Percentiles rank a stretch among this genome's conserved stretches.
These are phyloP conservation scores for Brachynemurus nebulosus DNA, from an alignment of 2,888 invertebrate species.

Conservation along the genomic window DNA sequence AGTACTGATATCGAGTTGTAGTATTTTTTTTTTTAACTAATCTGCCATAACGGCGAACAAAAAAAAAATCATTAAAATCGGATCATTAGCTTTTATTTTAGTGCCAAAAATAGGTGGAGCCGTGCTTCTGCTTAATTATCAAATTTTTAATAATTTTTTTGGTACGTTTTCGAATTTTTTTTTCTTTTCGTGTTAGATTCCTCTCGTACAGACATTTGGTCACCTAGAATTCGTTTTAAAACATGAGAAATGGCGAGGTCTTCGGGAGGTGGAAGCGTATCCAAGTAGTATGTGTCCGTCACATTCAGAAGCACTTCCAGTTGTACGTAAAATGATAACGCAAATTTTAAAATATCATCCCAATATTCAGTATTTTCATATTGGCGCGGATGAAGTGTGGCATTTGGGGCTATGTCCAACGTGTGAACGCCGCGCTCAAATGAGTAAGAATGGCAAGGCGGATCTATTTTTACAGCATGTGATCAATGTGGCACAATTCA, in stretches of 20 bases:
- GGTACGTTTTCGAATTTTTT: background rate
- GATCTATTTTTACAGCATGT: slow-evolving; percentile 55
- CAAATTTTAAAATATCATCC: slow-evolving; percentile 58
- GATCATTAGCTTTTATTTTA: too few species aligned
- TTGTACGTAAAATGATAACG: slow-evolving; percentile 53
- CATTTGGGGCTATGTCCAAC: slow-evolving; percentile 47
- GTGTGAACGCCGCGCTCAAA: slow-evolving; percentile 36
- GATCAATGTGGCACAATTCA: slow-evolving; percentile 40
- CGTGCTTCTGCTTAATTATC: too few species aligned
- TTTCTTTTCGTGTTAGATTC: slow-evolving; percentile 38
- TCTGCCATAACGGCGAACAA: too few species aligned
- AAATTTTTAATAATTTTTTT: background rate
- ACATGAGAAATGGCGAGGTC: slow-evolving; percentile 45
- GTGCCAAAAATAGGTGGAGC: too few species aligned
- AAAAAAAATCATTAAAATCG: too few species aligned
- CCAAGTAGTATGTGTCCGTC: slow-evolving; percentile 66
- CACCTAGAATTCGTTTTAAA: slow-evolving; percentile 77
- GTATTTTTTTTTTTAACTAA: too few species aligned
- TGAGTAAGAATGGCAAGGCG: slow-evolving; percentile 37
- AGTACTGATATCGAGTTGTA: too few species aligned
- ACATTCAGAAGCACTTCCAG: slow-evolving; percentile 40
- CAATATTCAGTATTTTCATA: slow-evolving; percentile 51
- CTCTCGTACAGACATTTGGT: slow-evolving; percentile 76
- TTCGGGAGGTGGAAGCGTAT: slow-evolving; percentile 51
- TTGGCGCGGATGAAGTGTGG: slow-evolving; percentile 76